These are phyloP conservation scores for Beroe forskalii DNA, from an alignment of 37 sponge, comb jelly and placozoan genomes.

Conservation along the genomic window DNA sequence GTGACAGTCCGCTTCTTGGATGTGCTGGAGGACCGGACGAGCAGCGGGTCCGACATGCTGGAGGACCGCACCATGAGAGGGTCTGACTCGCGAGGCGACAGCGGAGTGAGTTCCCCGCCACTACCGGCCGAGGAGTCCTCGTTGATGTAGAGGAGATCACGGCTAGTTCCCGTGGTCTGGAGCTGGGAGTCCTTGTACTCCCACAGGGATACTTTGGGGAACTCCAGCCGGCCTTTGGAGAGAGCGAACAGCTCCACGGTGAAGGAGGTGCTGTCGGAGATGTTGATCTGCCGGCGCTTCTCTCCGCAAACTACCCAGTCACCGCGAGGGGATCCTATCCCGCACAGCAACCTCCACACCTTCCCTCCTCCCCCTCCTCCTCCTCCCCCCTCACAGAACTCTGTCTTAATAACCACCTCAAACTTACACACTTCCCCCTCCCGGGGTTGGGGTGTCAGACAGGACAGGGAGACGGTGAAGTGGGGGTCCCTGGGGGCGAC, in stretches of 20 bases:
- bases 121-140: neutral
- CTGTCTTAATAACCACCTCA: neutral
- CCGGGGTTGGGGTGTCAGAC: neutral
- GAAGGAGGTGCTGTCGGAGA: neutral
- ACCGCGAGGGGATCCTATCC: neutral
- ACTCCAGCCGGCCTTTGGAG: conserved; percentile 3
- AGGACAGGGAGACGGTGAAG: conserved; percentile 14
- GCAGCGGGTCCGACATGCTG: neutral
- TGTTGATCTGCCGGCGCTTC: conserved; percentile 1
- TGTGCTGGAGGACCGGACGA: neutral
- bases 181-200: conserved; percentile 54
- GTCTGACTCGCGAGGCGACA: neutral
- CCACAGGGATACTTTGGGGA: conserved; percentile 1
- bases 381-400: neutral
- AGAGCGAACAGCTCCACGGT: conserved; percentile 14
- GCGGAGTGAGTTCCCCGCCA: neutral
- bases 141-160: conserved; percentile 30
- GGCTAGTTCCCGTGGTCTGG: conserved; percentile 35
- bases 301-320: conserved; percentile 49
- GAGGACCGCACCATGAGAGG: conserved; percentile 7
- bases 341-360: conserved; percentile 54
- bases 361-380: too few species aligned
- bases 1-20: neutral
- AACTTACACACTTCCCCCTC: conserved; percentile 30
- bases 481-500: neutral